phyloP scores from a whole-genome alignment of 1,140 invertebrate species.

The Maniola jurtina region DNA sequence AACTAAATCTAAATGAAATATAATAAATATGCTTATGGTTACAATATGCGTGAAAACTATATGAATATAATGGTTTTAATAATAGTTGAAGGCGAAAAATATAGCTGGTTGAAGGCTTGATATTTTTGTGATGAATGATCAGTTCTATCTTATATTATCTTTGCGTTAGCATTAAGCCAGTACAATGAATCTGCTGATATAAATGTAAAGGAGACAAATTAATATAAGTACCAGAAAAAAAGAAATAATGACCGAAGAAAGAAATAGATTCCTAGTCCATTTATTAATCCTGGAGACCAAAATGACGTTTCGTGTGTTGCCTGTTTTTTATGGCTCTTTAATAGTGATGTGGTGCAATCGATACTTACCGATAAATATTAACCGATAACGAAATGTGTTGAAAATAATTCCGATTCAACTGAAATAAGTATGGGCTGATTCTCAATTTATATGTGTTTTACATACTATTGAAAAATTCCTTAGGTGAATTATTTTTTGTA shows the following conservation, averaged over 20 bases:
- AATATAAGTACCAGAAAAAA: conserved; percentile 13
- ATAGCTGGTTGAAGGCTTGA: conserved; percentile 39
- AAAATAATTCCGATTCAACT: no score
- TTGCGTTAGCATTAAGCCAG: conserved; percentile 53
- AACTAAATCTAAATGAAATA: conserved; percentile 69
- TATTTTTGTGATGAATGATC: conserved; percentile 32
- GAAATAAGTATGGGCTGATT: no score
- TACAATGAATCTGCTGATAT: conserved; percentile 58
- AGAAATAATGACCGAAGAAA: conserved; percentile 17
- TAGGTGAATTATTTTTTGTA: no score
- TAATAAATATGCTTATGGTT: conserved; percentile 48
- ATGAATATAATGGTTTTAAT: conserved; percentile 42
- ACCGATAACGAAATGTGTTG: no score
- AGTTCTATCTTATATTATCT: conserved; percentile 24
- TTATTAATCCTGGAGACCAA: background rate
- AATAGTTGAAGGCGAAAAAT: conserved; percentile 33
- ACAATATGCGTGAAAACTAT: conserved; percentile 48
- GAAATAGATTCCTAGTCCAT: no score
- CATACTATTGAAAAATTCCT: no score
- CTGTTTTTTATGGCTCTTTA: no score
- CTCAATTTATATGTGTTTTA: no score
- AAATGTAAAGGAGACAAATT: background rate
- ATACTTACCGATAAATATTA: no score
- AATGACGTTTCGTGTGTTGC: no score
- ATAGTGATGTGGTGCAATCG: no score